phyloP scores from a whole-genome alignment of 2,797 vertebrate species.

The Botia almorhae region DNA sequence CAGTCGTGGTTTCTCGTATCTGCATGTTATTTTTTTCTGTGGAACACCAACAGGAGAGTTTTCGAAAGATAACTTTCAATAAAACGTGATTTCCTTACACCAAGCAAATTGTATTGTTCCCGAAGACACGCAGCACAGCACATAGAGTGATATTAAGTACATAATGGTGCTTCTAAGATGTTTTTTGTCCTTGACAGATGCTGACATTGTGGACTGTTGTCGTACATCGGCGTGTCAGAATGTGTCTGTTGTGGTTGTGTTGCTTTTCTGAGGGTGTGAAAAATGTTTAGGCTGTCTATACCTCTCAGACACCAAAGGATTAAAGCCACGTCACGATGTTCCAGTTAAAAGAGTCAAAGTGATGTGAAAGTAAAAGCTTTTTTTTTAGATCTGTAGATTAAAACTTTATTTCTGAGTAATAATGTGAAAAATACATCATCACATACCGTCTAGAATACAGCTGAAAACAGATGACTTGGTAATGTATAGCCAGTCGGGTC shows the following conservation, averaged over 20 bases:
- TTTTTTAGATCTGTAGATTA: constrained; percentile 46
- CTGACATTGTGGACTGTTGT: too few species aligned
- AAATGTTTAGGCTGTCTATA: constrained; percentile 4
- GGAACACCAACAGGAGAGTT: background rate
- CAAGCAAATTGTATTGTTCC: too few species aligned
- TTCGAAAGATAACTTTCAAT: too few species aligned
- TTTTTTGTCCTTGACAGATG: too few species aligned
- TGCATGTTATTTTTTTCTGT: background rate
- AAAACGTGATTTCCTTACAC: too few species aligned
- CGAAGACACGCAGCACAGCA: too few species aligned
- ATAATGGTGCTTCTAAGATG: too few species aligned
- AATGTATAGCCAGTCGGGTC: background rate
- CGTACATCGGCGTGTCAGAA: too few species aligned
- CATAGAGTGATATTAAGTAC: too few species aligned
- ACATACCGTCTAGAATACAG: constrained; percentile 6
- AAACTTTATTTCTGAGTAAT: constrained; percentile 47
- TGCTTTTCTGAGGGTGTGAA: constrained; percentile 23
- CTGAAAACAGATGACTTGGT: background rate
- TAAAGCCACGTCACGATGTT: background rate
- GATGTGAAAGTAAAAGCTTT: constrained; percentile 44
- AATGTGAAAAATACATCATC: constrained; percentile 31
- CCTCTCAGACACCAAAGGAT: background rate
- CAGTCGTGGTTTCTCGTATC: background rate
- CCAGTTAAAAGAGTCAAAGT: constrained; percentile 42
- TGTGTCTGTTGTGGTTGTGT: background rate